Conservation (phyloP, 2,113 vertebrate genomes). For the Amphiprion percula region DNA sequence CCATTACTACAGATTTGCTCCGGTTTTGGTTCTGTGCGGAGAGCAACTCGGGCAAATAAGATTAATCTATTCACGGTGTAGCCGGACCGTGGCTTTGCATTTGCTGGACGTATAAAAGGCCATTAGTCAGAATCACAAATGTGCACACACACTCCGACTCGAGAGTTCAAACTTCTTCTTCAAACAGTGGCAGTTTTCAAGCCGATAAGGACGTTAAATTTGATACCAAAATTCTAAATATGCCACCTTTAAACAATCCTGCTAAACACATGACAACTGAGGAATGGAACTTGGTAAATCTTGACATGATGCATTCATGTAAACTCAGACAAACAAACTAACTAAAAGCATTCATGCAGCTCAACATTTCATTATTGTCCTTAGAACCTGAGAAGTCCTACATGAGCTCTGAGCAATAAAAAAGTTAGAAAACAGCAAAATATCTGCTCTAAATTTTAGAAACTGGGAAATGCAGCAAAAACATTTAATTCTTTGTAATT, state of each 20-base stretch:
- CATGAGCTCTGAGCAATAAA: too few relatives aligned
- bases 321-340: too few relatives aligned
- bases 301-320: too few relatives aligned
- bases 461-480: too few relatives aligned
- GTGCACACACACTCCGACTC: background rate
- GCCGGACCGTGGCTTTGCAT: conserved; percentile 30
- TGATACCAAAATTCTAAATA: background rate
- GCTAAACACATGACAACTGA: too few relatives aligned
- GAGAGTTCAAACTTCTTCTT: conserved; percentile 4
- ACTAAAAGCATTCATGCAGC: too few relatives aligned
- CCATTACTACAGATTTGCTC: background rate
- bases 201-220: background rate
- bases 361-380: too few relatives aligned
- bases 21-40: background rate
- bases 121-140: conserved; percentile 12
- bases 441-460: too few relatives aligned
- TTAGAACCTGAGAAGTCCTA: too few relatives aligned
- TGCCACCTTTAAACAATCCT: background rate
- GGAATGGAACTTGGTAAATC: too few relatives aligned
- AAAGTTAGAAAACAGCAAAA: too few relatives aligned
- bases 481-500: too few relatives aligned
- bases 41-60: conserved; percentile 22
- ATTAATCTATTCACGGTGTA: conserved; percentile 32
- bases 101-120: conserved; percentile 5
- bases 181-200: background rate